A percentile compares a stretch with the other conserved stretches of the same genome.
Conservation (phyloP, 2,888 invertebrate species). For the Hypercompe scribonia region DNA sequence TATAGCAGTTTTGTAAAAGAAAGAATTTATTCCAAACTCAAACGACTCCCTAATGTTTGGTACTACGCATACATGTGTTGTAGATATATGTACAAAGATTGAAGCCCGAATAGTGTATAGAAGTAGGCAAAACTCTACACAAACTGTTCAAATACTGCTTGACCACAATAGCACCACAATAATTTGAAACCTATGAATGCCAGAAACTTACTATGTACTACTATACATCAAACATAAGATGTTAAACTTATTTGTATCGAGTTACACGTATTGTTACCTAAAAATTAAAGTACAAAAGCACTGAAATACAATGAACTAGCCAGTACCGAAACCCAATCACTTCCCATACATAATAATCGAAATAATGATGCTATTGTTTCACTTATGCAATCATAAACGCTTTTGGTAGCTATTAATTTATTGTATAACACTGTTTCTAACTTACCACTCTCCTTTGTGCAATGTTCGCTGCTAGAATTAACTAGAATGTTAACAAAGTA, state of each 20-base stretch:
- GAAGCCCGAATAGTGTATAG: not conserved
- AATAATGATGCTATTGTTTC: constrained; percentile 50
- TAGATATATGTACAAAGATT: not conserved
- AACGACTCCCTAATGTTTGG: not conserved
- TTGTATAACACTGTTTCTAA: constrained; percentile 25
- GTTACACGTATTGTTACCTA: constrained; percentile 31
- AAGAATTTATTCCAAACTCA: not conserved
- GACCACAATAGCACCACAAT: constrained; percentile 4
- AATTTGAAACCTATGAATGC: constrained; percentile 11
- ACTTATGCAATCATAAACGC: constrained; percentile 35
- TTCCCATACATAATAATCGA: constrained; percentile 47
- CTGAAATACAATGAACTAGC: constrained; percentile 39
- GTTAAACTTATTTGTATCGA: constrained; percentile 13
- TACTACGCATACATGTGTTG: not conserved
- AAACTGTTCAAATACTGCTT: not conserved
- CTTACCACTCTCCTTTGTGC: not conserved
- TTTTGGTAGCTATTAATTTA: constrained; percentile 35
- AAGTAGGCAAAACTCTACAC: not conserved
- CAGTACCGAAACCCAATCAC: constrained; percentile 51
- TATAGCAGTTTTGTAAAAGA: not conserved
- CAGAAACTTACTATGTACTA: constrained; percentile 1
- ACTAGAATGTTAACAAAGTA: not conserved
- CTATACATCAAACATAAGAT: constrained; percentile 3
- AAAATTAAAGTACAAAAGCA: constrained; percentile 48
- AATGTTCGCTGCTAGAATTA: not conserved